Evolutionary conservation across 2,797 vertebrate species (phyloP), one percentile per base, ranked within the genome.

Genomic region (Lepus townsendii): DNA sequence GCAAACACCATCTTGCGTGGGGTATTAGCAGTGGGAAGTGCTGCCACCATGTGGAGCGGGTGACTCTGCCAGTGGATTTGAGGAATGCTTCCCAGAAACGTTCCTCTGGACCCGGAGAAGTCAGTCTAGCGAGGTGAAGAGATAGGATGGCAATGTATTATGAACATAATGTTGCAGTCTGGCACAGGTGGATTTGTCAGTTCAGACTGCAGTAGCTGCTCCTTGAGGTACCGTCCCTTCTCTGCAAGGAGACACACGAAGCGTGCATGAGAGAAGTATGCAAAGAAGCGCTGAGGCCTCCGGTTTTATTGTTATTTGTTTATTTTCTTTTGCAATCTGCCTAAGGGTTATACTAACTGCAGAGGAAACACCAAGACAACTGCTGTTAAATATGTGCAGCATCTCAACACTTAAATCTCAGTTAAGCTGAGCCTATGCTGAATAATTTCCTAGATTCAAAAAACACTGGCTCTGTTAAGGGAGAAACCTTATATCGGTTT

Each of bases 11-110:
- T 77, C 60, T 35, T 2, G 7, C 32, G 42, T 24, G 3, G n/a
- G 60, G 26, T 1, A 19, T 9, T 7, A 4, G 82, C 3, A 11
- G 2, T 22, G 6, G 10, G 11, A 47, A 76, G 71, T 19, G 2
- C 32, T 22, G 1, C 17, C n/a, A 1, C 27, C 1, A 1, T 10
- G 22, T 3, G 0, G 5, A 7, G 20, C 20, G 26, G 10, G 0
- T 26, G 7, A 38, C 50, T 14, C 12, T 83, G 88, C 88, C 76
- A 12, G 17, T 63, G 57, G 38, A 12, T 3, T 2, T n/a, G n/a
- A 35, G 47, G 32, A 69, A 7, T 20, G 6, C 38, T 69, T 72
- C 54, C 2, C 60, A 32, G 12, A 73, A 50, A 47, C 17, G 22
- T 1, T 57, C 30, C 19, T 17, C 65, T 47, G n/a, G 68, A 22